Evolutionary conservation across 92 coral and sea anemone species (phyloP).

Genomic region (Parazoanthus swiftii): DNA sequence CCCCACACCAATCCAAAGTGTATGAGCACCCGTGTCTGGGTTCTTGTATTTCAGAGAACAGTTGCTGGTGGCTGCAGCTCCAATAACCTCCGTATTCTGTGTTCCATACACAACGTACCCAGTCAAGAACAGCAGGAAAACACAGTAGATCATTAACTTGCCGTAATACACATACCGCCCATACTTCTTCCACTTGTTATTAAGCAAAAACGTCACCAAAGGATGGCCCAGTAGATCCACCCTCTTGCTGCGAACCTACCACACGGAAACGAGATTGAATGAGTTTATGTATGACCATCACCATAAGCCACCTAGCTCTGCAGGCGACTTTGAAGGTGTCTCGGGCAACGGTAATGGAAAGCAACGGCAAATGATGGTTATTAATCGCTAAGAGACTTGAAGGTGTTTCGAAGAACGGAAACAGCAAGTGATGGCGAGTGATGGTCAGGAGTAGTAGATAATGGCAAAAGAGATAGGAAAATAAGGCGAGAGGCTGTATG

Average conservation of each 20-base stretch:
- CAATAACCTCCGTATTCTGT: conserved; percentile 28
- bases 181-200: conserved; percentile 82
- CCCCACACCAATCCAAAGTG: conserved; percentile 72
- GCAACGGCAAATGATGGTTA: too few relatives aligned
- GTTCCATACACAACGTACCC: conserved; percentile 75
- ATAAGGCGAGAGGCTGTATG: too few relatives aligned
- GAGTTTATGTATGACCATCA: too few relatives aligned
- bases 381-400: too few relatives aligned
- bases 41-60: conserved; percentile 13
- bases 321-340: too few relatives aligned
- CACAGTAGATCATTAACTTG: conserved; percentile 69
- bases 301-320: neutral
- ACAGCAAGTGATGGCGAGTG: too few relatives aligned
- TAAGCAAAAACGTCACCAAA: conserved; percentile 73
- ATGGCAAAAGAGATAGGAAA: too few relatives aligned
- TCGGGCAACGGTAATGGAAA: too few relatives aligned
- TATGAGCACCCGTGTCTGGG: conserved; percentile 46
- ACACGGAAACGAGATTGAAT: neutral
- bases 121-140: conserved; percentile 80
- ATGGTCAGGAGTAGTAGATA: too few relatives aligned
- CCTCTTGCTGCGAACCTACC: conserved; percentile 74
- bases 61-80: conserved; percentile 10
- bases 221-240: conserved; percentile 87
- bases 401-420: neutral
- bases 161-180: conserved; percentile 86